Evolutionary conservation across 2,113 vertebrate species (phyloP), one percentile per base, ranked within the genome.

Genomic region (Zapornia atra): DNA sequence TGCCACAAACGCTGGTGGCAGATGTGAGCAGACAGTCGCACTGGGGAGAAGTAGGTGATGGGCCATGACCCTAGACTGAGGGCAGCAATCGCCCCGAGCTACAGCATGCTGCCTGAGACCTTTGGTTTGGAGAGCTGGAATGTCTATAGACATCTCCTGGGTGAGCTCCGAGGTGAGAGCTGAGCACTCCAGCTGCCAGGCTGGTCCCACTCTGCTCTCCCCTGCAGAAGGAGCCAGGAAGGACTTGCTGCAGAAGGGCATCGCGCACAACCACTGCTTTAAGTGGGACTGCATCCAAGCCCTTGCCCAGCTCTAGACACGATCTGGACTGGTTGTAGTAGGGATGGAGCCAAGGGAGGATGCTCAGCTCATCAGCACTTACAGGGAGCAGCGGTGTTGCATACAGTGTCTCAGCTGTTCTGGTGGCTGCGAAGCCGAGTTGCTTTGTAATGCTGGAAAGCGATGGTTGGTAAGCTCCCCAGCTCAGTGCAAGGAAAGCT

Each of bases 221-320:
- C 17, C 14, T 0, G 0, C 17, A 0, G 16, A 75, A 53, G 40
- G 2, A 82, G 38, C 65, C 56, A 31, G 71, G 59, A 24, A 48
- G 57, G 12, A 4, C 7, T 1, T 7, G 63, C 69, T 64, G 48
- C 21, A 42, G 7, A 38, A n/a, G 13, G 38, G 11, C 34, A 28
- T 11, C 68, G 3, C 0, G 0, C 28, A 7, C 53, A 5, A 2
- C 20, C 34, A 15, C 28, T 0, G 1, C 2, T 51, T 8, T 0
- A 14, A 56, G 10, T 60, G 71, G 29, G 48, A 50, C 18, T 38
- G 2, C 5, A 8, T 56, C 61, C 19, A 21, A 79, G 31, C 7
- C 26, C 51, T 59, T 11, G 19, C 11, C 11, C 36, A 13, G 46
- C 46, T 38, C 44, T 48, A 34, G 63, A 36, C 24, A 31, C 1